Evolutionary conservation across 2,113 vertebrate species (phyloP).

Genomic region (Vimba vimba): DNA sequence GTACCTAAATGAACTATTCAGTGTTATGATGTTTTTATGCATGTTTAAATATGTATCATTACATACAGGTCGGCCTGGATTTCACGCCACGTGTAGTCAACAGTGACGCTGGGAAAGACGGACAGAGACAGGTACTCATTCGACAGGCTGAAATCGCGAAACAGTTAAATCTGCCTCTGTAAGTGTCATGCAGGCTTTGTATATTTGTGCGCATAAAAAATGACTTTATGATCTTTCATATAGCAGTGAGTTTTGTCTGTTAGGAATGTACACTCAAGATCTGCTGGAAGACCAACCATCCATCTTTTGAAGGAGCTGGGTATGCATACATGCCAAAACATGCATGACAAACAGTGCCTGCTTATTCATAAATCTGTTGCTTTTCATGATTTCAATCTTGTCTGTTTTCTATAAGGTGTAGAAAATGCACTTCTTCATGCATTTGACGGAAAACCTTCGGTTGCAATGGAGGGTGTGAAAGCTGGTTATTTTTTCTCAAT

Average conservation of each 20-base stretch:
- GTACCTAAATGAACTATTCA: not conserved
- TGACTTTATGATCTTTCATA: not conserved
- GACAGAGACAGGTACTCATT: slow-evolving; percentile 88
- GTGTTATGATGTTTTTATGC: not conserved
- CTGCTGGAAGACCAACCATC: slow-evolving; percentile 94
- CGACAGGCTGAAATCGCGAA: slow-evolving; percentile 88
- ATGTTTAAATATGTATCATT: not conserved
- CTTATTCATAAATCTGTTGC: not conserved
- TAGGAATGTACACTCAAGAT: slow-evolving; percentile 97
- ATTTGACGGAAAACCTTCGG: slow-evolving; percentile 92
- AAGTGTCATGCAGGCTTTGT: slow-evolving; percentile 64
- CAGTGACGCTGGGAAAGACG: slow-evolving; percentile 84
- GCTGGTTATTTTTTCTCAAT: slow-evolving; percentile 95
- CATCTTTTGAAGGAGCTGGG: slow-evolving; percentile 91
- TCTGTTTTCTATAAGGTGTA: slow-evolving; percentile 75
- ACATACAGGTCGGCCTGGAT: slow-evolving; percentile 89
- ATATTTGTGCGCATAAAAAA: not conserved
- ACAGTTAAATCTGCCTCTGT: slow-evolving; percentile 90
- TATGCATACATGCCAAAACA: slow-evolving; percentile 61
- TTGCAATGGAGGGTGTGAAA: slow-evolving; percentile 92
- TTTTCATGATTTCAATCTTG: not conserved
- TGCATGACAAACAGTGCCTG: not conserved
- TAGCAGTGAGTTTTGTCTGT: slow-evolving; percentile 45
- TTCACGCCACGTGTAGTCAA: slow-evolving; percentile 89
- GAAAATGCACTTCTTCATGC: slow-evolving; percentile 91